phyloP scores from a whole-genome alignment of 2,113 vertebrate genomes.

The Neotoma lepida region DNA sequence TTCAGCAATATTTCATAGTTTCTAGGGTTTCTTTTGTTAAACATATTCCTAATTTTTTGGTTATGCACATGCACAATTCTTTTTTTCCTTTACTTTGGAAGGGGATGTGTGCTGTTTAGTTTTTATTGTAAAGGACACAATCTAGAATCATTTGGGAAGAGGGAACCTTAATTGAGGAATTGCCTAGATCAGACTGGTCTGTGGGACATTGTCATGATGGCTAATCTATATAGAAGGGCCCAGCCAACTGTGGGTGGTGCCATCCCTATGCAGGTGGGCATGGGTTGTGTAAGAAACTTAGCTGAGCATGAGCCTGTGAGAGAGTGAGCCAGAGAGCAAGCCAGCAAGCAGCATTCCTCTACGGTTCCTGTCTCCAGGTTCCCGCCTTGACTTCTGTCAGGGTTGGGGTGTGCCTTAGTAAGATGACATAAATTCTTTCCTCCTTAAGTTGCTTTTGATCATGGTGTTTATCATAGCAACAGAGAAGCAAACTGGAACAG shows the following conservation, averaged over 20 bases:
- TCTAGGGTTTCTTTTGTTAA: slow-evolving; percentile 20
- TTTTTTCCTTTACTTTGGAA: background rate
- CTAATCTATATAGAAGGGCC: background rate
- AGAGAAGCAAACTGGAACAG: background rate
- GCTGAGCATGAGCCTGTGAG: background rate
- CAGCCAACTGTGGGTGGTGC: background rate
- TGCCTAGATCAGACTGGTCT: background rate
- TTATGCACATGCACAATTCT: background rate
- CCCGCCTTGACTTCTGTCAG: background rate
- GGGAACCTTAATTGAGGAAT: background rate
- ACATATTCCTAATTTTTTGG: background rate
- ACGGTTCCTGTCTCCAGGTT: background rate
- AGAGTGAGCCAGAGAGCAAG: background rate
- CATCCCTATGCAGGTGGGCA: background rate
- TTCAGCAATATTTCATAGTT: background rate
- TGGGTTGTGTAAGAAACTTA: background rate
- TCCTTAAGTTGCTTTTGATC: background rate
- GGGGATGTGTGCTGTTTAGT: background rate
- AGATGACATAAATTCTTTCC: background rate
- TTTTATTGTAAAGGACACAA: background rate
- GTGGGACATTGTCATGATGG: background rate
- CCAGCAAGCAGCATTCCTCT: background rate
- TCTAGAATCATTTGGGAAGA: background rate
- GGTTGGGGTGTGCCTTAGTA: background rate
- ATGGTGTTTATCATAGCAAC: background rate